Evolutionary conservation across 2,113 vertebrate genomes (phyloP), one percentile per base, ranked within the genome.

Genomic region (Psophia crepitans): DNA sequence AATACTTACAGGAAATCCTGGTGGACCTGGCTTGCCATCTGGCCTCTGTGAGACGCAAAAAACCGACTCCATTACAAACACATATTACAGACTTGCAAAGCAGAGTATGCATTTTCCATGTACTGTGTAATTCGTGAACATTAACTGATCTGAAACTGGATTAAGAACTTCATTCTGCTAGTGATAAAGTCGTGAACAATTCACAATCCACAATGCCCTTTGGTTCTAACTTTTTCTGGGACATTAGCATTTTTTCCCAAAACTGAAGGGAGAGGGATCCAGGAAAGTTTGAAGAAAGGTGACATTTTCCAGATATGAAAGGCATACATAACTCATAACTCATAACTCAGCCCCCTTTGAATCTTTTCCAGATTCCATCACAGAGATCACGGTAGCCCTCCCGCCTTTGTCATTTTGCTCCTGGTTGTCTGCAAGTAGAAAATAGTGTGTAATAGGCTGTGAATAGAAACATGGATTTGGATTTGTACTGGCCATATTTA

Each of bases 1-100:
- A 35, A 86, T 96, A 97, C 99, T 99, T 98, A 99, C 99, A 76
- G 99, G 99, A 95, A 99, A 99, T 98, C 99, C 99, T 77, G 98
- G 98, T 96, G 97, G 98, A 92, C 99, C 99, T 21, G 98, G 98
- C 60, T 97, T 94, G n/a, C 99, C 99, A 53, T 99, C 98, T 39
- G 98, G 98, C 18, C 99, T 99, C 99, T 99, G 98, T 26, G 97
- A 98, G 95, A 98, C 44, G 35, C 86, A 97, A 54, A 65, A 82
- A 33, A 2, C 4, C 21, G 63, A 83, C 12, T 9, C 9, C 11
- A 32, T 95, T 65, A 93, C 9, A 87, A 94, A 75, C 65, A 32
- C 18, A 3, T 49, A 56, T 37, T 73, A 39, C 18, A 63, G 28
- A 48, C 24, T 53, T 69, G 30, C 24, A 90, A 90, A 93, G 43